Evolutionary conservation across 2,113 vertebrate species (phyloP), one percentile per base, ranked within the genome.

Genomic region (Podarcis cretensis): DNA sequence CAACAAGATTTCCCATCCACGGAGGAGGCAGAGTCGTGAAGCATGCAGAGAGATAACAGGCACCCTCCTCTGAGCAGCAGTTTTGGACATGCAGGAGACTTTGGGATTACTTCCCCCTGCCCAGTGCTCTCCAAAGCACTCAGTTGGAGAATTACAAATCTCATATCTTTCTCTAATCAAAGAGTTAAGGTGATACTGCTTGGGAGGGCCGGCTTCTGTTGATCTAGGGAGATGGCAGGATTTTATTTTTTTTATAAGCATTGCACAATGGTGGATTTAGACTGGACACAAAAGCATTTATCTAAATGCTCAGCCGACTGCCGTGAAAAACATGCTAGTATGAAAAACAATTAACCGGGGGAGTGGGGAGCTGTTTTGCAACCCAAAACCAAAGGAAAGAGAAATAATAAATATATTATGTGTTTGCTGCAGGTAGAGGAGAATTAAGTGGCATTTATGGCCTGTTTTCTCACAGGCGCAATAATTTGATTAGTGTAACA

Each of bases 201-300:
- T 4, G 0, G 6, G 1, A 10, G 63, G 12, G 65, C 1, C 14
- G 6, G 3, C 25, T 43, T 30, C 3, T 54, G 27, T 57, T 3
- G 37, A 43, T 40, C 8, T 65, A 6, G 43, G 25, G 8, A 30
- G 27, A 27, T 25, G 16, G 1, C 7, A 9, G 71, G 25, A 21
- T 65, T 4, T 10, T 63, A 2, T 73, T 16, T n/a, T 71, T 30
- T 71, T 30, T 71, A 18, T 37, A 84, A 25, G 8, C 2, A 21
- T 85, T 76, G 25, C 73, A 5, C 23, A 76, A 65, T 27, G 57
- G 54, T 63, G 35, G 32, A 7, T 13, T 32, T 2, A 8, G 48
- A n/a, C 30, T 20, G 23, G 32, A 35, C 32, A 9, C 73, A 8
- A 6, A 37, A 35, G 71, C 20, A 71, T 71, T 85, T 84, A 57